Evolutionary conservation across 2,888 invertebrate species (phyloP), one percentile per base, ranked within the genome.

Genomic region (Drosophila pegasa): DNA sequence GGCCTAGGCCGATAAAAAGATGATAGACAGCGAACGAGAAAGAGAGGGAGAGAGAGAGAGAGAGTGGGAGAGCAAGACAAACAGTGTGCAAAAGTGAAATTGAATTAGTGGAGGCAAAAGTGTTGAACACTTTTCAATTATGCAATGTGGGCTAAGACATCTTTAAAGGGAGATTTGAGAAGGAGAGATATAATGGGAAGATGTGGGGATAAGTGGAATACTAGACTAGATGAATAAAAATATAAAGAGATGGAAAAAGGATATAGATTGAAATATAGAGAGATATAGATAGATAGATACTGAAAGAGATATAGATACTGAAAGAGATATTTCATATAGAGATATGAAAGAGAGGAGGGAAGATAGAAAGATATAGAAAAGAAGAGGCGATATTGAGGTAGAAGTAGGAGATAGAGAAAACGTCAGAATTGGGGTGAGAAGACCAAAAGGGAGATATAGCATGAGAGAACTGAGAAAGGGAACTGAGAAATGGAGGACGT

Each of bases 1-100:
- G 69, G 43, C 60, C 73, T 20, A 22, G 10, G 18, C 45, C 56
- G 58, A 55, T 48, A 52, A 59, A 74, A 59, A 74, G 68, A 59
- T 74, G 71, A 68, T 29, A 47, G 67, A 48, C 63, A 27, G 55
- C 29, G 20, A 2, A 9, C 8, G 31, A 4, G 31, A 9, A 2
- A 5, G 37, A 18, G 12, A 35, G 41, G 1, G 12, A 29, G 38
- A 4, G 18, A 1, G 29, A 3, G 5, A 2, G 18, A 0, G 6
- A 14, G 25, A 18, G 1, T 3, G 31, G 6, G 9, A 2, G 37
- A 8, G 16, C 10, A 5, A 29, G 45, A 12, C 16, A 10, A 16
- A 31, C 12, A 8, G 29, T 2, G 18, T 1, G 20, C 8, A 67
- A 69, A 55, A 68, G 68, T 55, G 71, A 68, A 68, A 68, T 60